Evolutionary conservation across 2,113 vertebrate species (phyloP).

Genomic region (Colinus virginianus): DNA sequence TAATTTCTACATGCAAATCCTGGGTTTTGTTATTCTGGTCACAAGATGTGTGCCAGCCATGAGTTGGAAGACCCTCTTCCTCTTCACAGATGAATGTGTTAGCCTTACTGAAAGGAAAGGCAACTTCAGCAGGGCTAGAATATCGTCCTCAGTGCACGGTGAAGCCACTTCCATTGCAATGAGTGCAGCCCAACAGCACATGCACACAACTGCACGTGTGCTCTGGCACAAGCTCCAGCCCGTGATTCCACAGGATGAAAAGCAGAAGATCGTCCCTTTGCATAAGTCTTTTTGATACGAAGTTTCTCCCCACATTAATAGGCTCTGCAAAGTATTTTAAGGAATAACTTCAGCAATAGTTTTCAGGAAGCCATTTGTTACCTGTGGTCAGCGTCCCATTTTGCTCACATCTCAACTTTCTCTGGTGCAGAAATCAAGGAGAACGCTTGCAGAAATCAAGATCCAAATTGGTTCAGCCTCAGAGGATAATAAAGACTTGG

Average conservation of each 20-base stretch:
- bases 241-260: background rate
- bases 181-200: background rate
- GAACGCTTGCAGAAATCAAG: constrained; percentile 52
- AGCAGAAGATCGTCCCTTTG: background rate
- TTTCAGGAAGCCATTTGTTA: constrained; percentile 37
- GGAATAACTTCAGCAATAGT: constrained; percentile 51
- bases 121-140: background rate
- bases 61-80: background rate
- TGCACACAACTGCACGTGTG: rapidly evolving
- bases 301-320: background rate
- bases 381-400: background rate
- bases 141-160: background rate
- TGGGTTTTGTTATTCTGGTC: background rate
- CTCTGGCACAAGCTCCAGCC: background rate
- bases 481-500: constrained; percentile 68
- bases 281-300: background rate
- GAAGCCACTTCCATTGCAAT: background rate
- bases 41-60: rapidly evolving
- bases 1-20: background rate
- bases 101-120: background rate
- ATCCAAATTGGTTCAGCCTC: constrained; percentile 67
- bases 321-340: constrained; percentile 40
- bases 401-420: constrained; percentile 50
- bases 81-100: background rate
- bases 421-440: constrained; percentile 63